phyloP scores from a whole-genome alignment of 2,797 vertebrate species.

The Nothura maculosa region DNA sequence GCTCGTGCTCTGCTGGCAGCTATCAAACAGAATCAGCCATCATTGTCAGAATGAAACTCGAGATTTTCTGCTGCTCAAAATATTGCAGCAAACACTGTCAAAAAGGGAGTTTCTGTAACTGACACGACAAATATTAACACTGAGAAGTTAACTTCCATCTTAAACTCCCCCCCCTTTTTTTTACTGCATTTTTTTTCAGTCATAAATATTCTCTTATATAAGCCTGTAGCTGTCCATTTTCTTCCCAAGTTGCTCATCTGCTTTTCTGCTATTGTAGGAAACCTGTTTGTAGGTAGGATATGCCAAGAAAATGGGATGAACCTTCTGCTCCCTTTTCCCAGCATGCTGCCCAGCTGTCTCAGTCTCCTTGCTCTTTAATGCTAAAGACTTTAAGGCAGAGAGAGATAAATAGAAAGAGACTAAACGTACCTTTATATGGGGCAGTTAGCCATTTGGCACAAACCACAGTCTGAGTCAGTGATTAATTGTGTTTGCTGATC shows the following conservation, averaged over 20 bases:
- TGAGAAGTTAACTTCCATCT: background rate
- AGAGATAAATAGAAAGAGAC: constrained; percentile 24
- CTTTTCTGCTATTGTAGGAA: constrained; percentile 29
- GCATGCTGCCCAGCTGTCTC: constrained; percentile 19
- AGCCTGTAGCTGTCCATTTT: background rate
- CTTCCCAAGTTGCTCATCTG: constrained; percentile 28
- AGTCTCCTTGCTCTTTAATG: background rate
- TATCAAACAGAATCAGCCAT: background rate
- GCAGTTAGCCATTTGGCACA: constrained; percentile 14
- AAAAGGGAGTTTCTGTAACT: background rate
- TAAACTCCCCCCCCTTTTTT: constrained; percentile 21
- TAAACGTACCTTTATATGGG: constrained; percentile 25
- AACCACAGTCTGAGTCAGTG: background rate
- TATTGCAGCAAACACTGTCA: constrained; percentile 8
- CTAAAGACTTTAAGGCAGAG: constrained; percentile 28
- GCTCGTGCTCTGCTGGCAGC: background rate
- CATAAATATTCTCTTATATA: constrained; percentile 9
- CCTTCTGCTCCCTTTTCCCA: constrained; percentile 35
- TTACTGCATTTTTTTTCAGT: constrained; percentile 11
- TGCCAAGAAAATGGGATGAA: constrained; percentile 39
- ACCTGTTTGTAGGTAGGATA: constrained; percentile 9
- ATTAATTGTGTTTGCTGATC: constrained; percentile 36
- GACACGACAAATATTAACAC: background rate
- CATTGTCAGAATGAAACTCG: background rate
- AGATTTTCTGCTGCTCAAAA: background rate